These are phyloP conservation scores for Tipula confusa DNA, from an alignment of 2,888 invertebrate species.

Conservation along the genomic window DNA sequence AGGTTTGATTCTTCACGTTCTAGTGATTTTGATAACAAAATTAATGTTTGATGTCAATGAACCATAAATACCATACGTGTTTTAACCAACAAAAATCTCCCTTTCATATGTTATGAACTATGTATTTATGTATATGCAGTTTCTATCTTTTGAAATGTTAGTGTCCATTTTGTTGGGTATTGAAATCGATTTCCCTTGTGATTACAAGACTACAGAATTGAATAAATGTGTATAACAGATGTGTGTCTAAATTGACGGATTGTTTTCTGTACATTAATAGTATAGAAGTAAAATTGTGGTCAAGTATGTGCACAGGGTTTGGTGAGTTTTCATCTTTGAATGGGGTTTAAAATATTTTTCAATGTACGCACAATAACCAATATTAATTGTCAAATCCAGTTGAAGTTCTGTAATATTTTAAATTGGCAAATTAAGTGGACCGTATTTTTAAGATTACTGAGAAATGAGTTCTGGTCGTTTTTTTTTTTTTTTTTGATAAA, in stretches of 20 bases:
- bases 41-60: constrained; percentile 12
- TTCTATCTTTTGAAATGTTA: neutral
- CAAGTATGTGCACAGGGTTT: neutral
- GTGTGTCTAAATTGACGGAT: neutral
- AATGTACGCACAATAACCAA: too few relatives aligned
- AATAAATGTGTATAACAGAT: neutral
- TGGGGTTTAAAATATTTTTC: too few relatives aligned
- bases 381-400: too few relatives aligned
- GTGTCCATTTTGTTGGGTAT: neutral
- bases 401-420: too few relatives aligned
- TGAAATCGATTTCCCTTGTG: neutral
- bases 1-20: constrained; percentile 5
- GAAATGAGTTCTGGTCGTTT: too few relatives aligned
- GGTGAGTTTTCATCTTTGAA: too few relatives aligned
- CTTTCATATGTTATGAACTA: neutral
- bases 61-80: neutral
- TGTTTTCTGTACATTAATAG: neutral
- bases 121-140: neutral
- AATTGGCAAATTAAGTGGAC: too few relatives aligned
- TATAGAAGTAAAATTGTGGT: too few relatives aligned
- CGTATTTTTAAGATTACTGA: too few relatives aligned
- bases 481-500: too few relatives aligned
- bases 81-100: neutral
- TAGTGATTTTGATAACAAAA: neutral
- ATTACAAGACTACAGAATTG: neutral